A percentile compares a stretch with the other conserved stretches of the same genome.
These are phyloP conservation scores for Crotalus tigris DNA, from an alignment of 2,113 vertebrate genomes.

Conservation along the genomic window DNA sequence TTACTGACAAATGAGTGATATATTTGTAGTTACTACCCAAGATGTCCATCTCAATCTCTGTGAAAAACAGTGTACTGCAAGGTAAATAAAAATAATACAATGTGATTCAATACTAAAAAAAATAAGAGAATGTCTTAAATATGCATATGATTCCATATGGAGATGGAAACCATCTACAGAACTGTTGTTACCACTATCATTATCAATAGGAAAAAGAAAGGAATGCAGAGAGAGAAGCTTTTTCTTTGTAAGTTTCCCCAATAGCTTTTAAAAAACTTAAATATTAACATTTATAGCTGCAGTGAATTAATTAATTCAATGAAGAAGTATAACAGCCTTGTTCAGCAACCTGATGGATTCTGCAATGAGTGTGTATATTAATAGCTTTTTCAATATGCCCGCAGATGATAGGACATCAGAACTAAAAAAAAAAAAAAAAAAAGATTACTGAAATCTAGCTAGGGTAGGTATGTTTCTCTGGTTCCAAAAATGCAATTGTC, in stretches of 20 bases:
- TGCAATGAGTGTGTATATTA: neutral
- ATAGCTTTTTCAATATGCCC: neutral
- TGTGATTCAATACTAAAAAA: neutral
- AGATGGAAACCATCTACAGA: neutral
- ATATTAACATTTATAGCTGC: neutral
- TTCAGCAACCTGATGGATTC: neutral
- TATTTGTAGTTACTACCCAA: neutral
- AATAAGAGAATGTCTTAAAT: neutral
- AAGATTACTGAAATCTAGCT: neutral
- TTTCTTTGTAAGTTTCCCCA: neutral
- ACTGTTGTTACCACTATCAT: neutral
- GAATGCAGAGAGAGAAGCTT: neutral
- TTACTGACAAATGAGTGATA: neutral
- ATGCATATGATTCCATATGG: neutral
- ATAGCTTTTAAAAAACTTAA: neutral
- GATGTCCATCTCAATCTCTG: neutral
- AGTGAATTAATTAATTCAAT: conserved; percentile 1
- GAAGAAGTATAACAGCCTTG: neutral
- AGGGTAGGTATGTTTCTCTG: neutral
- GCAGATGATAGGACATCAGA: neutral
- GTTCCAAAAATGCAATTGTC: neutral
- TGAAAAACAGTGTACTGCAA: neutral
- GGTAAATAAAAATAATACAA: neutral
- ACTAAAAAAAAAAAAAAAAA: neutral
- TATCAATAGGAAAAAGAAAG: neutral